These are phyloP conservation scores for Diadegma fenestrale DNA, from an alignment of 2,888 invertebrate genomes.

Conservation along the genomic window DNA sequence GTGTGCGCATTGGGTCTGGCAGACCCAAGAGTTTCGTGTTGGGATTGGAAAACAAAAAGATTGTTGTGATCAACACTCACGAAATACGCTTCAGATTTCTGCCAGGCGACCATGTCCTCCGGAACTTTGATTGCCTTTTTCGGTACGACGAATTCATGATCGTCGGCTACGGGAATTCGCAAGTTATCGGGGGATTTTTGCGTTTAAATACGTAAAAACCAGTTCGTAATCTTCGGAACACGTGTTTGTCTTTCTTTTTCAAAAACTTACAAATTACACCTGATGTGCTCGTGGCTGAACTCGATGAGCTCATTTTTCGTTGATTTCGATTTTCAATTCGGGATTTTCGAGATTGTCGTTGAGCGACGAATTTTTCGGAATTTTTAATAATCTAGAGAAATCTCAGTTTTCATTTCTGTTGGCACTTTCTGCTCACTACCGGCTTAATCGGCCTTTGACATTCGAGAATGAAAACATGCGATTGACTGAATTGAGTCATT, in stretches of 20 bases:
- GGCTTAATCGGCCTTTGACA: background rate
- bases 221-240: background rate
- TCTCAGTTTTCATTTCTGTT: background rate
- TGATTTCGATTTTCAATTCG: background rate
- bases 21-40: background rate
- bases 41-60: background rate
- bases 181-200: background rate
- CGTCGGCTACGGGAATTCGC: conserved; percentile 80
- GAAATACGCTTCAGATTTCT: conserved; percentile 94
- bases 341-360: background rate
- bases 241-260: conserved; percentile 4
- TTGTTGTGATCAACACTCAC: conserved; percentile 84
- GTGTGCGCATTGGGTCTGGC: background rate
- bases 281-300: conserved; percentile 17
- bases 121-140: conserved; percentile 88
- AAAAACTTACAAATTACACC: conserved; percentile 55
- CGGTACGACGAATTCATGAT: conserved; percentile 89
- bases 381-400: background rate
- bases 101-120: conserved; percentile 92
- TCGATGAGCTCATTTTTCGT: conserved; percentile 52
- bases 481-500: background rate
- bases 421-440: background rate
- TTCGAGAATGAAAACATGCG: background rate
- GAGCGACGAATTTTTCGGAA: background rate
- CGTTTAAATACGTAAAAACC: background rate